Base-by-base conservation (phyloP, 2,797 vertebrate genomes). In the Paedocypris micromegethes region DNA sequence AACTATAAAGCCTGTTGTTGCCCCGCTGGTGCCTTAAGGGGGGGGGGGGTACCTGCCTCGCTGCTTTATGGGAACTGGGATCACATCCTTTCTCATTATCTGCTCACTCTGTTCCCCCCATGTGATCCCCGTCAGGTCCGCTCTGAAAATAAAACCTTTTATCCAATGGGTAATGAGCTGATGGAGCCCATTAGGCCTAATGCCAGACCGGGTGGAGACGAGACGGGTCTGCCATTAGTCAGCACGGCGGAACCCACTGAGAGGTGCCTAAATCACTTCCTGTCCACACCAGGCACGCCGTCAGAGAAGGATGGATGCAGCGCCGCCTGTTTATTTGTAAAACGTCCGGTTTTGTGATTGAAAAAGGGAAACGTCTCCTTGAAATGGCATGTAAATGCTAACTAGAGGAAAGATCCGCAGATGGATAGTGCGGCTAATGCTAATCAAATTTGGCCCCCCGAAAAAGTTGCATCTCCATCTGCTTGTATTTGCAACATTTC, bases 151-250 rank as follows among this genome's bases (percentile, higher is more conserved):
- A 85, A 86, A 82, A 76, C 66, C 68, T 82, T 86, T 87, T 81
- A 82, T 80, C 77, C 72, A 23, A 68, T 68, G 55, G 79, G 80
- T 86, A 87, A 88, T 83, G 83, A 84, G 81, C 75, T 82, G 80
- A 81, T 83, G 80, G 81, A 77, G 75, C 57, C 81, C 77, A 80
- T 88, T 86, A 84, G 81, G 78, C 81, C 40, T 66, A n/a, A 3
- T 70, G 80, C 82, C 81, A 85, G 73, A 75, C 77, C 73, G 74
- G 72, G 75, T 66, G 48, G 67, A 64, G 58, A 9, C 58, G 1
- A 63, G 44, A 52, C 42, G n/a, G 6, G 60, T 66, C 48, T 79
- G 70, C 64, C 73, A 74, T 83, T 84, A 83, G 80, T 83, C 82
- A 83, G 80, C 60, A 69, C 71, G 72, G 72, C 5, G 41, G 37